phyloP scores from a whole-genome alignment of 1,140 invertebrate species.

The Elymnias hypermnestra region DNA sequence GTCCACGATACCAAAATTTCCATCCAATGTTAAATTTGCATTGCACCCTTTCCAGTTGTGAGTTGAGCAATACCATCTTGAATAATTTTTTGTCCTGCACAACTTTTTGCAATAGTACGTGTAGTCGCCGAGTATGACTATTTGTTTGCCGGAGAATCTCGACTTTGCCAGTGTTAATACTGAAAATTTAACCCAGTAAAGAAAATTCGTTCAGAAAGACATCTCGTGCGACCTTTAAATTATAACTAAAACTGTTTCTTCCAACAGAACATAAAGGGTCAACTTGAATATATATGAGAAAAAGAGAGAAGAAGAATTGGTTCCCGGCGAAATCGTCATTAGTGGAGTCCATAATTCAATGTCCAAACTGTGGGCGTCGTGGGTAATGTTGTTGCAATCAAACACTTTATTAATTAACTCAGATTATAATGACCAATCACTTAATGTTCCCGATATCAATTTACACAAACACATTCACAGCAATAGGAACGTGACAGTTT shows the following conservation, averaged over 20 bases:
- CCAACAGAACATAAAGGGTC: too few species aligned
- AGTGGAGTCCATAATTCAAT: too few species aligned
- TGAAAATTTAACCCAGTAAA: conserved; percentile 39
- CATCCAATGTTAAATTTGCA: conserved; percentile 43
- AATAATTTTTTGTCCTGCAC: conserved; percentile 37
- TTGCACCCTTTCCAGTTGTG: conserved; percentile 55
- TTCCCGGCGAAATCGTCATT: too few species aligned
- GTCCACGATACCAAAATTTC: conserved; percentile 35
- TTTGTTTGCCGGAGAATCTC: conserved; percentile 40
- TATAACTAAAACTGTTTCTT: neutral
- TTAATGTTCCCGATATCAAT: too few species aligned
- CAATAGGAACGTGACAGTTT: too few species aligned
- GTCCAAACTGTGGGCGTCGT: too few species aligned
- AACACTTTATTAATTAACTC: too few species aligned
- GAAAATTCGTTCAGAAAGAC: neutral
- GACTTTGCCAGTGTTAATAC: conserved; percentile 46
- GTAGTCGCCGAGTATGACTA: conserved; percentile 49
- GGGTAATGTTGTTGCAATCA: too few species aligned
- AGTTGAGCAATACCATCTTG: conserved; percentile 56
- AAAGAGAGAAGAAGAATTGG: too few species aligned
- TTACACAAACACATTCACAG: too few species aligned
- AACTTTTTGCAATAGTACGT: conserved; percentile 55
- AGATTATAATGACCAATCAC: too few species aligned
- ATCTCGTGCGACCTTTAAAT: neutral
- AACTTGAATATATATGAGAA: too few species aligned